Evolutionary conservation across 2,888 invertebrate genomes (phyloP).

Genomic region (Galerucella nymphaeae): DNA sequence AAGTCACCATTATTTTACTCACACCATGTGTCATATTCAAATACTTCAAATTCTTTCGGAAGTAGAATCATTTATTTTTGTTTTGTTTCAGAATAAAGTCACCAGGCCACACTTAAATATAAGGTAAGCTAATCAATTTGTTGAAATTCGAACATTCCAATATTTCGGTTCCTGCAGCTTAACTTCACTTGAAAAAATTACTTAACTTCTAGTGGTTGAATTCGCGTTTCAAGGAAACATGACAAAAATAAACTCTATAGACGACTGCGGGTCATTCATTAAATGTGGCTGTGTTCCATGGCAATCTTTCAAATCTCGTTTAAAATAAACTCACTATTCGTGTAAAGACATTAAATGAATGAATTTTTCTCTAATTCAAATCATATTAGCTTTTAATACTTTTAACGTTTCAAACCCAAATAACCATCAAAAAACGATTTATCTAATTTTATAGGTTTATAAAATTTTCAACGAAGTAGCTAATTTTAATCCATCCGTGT

Average conservation of each 20-base stretch:
- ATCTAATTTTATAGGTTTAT: not conserved
- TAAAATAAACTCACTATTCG: slow-evolving; percentile 1
- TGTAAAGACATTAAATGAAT: not conserved
- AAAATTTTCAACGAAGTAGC: not conserved
- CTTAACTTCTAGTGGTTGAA: slow-evolving; percentile 4
- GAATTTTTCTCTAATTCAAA: not conserved
- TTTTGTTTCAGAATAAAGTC: too few relatives aligned
- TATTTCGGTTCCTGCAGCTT: too few relatives aligned
- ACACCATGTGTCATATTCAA: too few relatives aligned
- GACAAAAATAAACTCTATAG: slow-evolving; percentile 10
- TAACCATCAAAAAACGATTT: not conserved
- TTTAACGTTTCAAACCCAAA: not conserved
- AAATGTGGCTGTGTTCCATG: not conserved
- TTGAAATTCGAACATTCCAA: too few relatives aligned
- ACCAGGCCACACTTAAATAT: too few relatives aligned
- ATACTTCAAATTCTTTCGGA: too few relatives aligned
- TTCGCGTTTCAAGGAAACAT: not conserved
- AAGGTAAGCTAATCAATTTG: too few relatives aligned
- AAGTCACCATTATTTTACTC: too few relatives aligned
- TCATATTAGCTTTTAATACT: not conserved
- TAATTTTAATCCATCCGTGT: too few relatives aligned
- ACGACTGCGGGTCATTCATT: slow-evolving; percentile 11
- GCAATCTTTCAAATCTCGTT: slow-evolving; percentile 15
- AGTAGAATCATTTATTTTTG: too few relatives aligned
- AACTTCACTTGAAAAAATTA: not conserved